phyloP scores from a whole-genome alignment of 2,113 vertebrate species.

The Collichthys lucidus region DNA sequence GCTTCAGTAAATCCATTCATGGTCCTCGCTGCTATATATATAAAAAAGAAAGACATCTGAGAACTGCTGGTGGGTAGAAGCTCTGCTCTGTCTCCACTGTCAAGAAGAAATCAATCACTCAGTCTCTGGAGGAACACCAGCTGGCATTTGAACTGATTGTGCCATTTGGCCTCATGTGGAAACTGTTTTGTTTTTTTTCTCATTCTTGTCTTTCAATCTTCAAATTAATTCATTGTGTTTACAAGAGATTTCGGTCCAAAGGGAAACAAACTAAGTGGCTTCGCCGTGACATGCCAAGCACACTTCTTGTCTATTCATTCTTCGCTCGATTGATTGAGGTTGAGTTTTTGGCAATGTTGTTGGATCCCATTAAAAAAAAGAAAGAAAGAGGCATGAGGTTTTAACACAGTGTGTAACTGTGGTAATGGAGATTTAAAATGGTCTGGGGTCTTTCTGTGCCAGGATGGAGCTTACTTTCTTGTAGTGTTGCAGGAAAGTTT shows the following conservation, averaged over 20 bases:
- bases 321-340: constrained; percentile 31
- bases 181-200: constrained; percentile 56
- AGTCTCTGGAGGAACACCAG: constrained; percentile 70
- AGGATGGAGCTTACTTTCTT: constrained; percentile 21
- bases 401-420: neutral
- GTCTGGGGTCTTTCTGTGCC: neutral
- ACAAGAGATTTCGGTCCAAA: constrained; percentile 46
- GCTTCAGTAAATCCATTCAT: constrained; percentile 45
- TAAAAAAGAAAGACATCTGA: constrained; percentile 28
- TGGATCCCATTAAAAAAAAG: constrained; percentile 18
- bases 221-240: constrained; percentile 70
- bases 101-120: constrained; percentile 77
- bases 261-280: constrained; percentile 43
- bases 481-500: constrained; percentile 23
- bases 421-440: constrained; percentile 38
- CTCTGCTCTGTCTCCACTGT: constrained; percentile 63
- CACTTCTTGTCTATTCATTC: constrained; percentile 36
- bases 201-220: constrained; percentile 64
- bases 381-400: constrained; percentile 4
- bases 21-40: constrained; percentile 18
- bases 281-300: constrained; percentile 25
- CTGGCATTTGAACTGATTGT: constrained; percentile 68
- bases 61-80: constrained; percentile 44
- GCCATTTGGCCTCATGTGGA: constrained; percentile 61
- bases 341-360: constrained; percentile 40